Conservation (phyloP, 2,113 vertebrate genomes). For the Chionis minor region DNA sequence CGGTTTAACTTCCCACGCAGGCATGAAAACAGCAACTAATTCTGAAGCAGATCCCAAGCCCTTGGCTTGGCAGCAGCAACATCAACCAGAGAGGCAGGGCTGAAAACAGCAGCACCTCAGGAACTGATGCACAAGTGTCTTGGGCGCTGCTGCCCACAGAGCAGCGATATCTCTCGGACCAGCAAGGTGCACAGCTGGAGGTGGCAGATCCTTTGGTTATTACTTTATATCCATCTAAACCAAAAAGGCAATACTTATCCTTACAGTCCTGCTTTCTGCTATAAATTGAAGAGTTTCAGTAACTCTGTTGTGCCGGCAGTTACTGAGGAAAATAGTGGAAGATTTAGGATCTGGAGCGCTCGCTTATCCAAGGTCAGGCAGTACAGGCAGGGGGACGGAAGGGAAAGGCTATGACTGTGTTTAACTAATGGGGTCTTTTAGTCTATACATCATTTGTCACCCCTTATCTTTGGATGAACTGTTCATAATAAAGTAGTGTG, state of each 20-base stretch:
- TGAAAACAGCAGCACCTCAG: not conserved
- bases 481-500: not conserved
- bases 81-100: not conserved
- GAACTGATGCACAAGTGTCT: fast-evolving
- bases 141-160: not conserved
- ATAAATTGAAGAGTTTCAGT: not conserved
- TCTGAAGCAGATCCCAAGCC: not conserved
- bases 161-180: not conserved
- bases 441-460: not conserved
- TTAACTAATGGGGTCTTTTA: not conserved
- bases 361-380: not conserved
- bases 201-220: not conserved
- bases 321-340: not conserved
- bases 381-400: not conserved
- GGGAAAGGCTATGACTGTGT: not conserved
- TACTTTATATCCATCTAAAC: not conserved
- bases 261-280: not conserved
- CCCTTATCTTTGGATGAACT: slow-evolving; percentile 13
- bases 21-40: not conserved
- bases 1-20: not conserved
- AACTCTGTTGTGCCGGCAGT: not conserved
- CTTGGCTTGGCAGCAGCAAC: not conserved
- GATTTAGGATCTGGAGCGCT: not conserved
- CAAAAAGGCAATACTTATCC: not conserved
- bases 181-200: not conserved